Percentiles rank a stretch among this genome's conserved stretches.
Evolutionary conservation across 37 sponge, comb jelly and placozoan genomes (phyloP).

Genomic region (Ephydatia muelleri): DNA sequence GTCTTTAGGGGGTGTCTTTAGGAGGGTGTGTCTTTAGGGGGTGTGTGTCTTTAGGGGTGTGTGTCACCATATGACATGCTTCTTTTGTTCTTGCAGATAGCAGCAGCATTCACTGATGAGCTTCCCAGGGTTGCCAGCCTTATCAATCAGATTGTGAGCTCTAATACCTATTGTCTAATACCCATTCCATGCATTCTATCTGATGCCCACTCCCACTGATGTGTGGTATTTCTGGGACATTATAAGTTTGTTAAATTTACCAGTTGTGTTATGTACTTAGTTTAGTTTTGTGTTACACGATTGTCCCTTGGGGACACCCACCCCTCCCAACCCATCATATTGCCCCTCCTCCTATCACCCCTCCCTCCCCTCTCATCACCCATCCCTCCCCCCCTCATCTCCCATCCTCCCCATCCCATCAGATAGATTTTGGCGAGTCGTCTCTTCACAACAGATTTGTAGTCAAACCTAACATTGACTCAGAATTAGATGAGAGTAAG

Average conservation of each 20-base stretch:
- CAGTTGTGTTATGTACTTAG: too few species aligned
- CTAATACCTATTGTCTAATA: too few species aligned
- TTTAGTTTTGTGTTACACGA: too few species aligned
- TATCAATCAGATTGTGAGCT: constrained; percentile 79
- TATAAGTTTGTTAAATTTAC: too few species aligned
- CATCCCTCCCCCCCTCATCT: neutral
- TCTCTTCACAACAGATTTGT: constrained; percentile 76
- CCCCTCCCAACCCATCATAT: neutral
- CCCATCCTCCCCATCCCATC: neutral
- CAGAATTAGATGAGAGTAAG: constrained; percentile 88
- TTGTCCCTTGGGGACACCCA: too few species aligned
- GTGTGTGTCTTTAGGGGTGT: too few species aligned
- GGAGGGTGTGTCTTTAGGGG: constrained; percentile 33
- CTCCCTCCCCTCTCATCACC: neutral
- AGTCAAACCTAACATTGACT: constrained; percentile 87
- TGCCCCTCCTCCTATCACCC: neutral
- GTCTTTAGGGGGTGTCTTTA: constrained; percentile 31
- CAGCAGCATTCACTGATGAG: constrained; percentile 49
- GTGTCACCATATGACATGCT: too few species aligned
- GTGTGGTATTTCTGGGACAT: too few species aligned
- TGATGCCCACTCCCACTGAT: too few species aligned
- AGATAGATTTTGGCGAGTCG: constrained; percentile 95
- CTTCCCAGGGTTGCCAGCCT: constrained; percentile 70
- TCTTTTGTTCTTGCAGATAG: constrained; percentile 29
- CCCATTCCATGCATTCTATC: too few species aligned